A percentile compares a stretch with the other conserved stretches of the same genome.
Evolutionary conservation across 2,797 vertebrate species (phyloP).

Genomic region (Trichosurus vulpecula): DNA sequence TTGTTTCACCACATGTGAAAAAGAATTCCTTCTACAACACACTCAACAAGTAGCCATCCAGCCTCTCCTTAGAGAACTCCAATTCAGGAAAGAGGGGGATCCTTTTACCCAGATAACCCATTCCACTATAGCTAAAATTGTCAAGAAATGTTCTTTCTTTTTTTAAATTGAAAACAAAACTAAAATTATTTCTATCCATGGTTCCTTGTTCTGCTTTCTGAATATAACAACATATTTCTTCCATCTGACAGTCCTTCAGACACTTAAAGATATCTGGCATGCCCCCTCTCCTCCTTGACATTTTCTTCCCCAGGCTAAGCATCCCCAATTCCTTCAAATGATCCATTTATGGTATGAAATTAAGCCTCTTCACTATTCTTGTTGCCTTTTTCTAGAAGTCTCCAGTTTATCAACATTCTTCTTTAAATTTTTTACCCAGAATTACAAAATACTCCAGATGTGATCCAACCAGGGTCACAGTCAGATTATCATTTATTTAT

Average conservation of each 20-base stretch:
- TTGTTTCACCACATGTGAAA: background rate
- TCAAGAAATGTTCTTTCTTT: background rate
- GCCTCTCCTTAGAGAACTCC: background rate
- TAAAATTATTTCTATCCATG: background rate
- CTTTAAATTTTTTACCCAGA: background rate
- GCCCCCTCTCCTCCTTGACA: background rate
- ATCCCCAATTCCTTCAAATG: background rate
- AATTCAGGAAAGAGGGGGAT: background rate
- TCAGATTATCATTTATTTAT: background rate
- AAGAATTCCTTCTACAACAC: background rate
- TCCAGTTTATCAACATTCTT: background rate
- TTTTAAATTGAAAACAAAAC: slow-evolving; percentile 34
- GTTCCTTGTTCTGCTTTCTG: slow-evolving; percentile 19
- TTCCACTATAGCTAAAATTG: background rate
- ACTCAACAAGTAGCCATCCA: background rate
- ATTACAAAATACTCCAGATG: background rate
- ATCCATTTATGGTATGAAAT: background rate
- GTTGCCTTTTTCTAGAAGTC: background rate
- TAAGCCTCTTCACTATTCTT: background rate
- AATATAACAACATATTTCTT: background rate
- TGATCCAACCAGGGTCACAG: background rate
- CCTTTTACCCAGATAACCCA: background rate
- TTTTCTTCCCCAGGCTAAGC: background rate
- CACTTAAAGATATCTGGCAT: background rate
- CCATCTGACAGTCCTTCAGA: background rate